A percentile compares a stretch with the other conserved stretches of the same genome.
These are phyloP conservation scores for Diadema setosum DNA, from an alignment of 35 echinoderm and acorn worm genomes.

Conservation along the genomic window DNA sequence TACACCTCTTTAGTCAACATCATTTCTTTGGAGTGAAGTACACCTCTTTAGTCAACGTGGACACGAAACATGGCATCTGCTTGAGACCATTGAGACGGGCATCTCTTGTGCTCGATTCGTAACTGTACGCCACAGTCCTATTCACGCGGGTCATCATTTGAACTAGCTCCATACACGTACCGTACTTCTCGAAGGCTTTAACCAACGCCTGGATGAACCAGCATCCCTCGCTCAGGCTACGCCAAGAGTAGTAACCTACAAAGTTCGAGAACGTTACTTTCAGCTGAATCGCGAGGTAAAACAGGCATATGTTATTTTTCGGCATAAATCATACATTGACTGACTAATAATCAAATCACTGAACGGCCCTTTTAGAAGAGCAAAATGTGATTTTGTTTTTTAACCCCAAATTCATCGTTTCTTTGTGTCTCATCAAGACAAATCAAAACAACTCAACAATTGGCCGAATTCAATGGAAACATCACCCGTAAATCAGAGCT, in stretches of 20 bases:
- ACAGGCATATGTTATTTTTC: too few relatives aligned
- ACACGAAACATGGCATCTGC: slow-evolving; percentile 94
- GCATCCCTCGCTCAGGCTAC: slow-evolving; percentile 74
- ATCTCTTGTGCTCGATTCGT: slow-evolving; percentile 65
- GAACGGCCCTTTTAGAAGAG: too few relatives aligned
- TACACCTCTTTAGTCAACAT: slow-evolving; percentile 73
- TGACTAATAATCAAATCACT: too few relatives aligned
- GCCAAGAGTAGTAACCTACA: slow-evolving; percentile 90
- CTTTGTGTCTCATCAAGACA: too few relatives aligned
- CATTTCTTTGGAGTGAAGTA: slow-evolving; percentile 69
- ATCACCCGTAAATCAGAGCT: too few relatives aligned
- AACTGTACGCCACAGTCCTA: slow-evolving; percentile 68
- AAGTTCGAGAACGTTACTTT: too few relatives aligned
- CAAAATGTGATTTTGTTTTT: too few relatives aligned
- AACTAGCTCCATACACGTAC: slow-evolving; percentile 68
- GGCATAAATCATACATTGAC: too few relatives aligned
- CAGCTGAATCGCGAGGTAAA: too few relatives aligned
- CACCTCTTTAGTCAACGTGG: slow-evolving; percentile 87
- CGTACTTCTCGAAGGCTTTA: slow-evolving; percentile 68
- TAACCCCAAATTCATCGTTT: too few relatives aligned
- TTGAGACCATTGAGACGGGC: slow-evolving; percentile 81
- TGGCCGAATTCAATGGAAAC: too few relatives aligned
- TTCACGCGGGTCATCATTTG: slow-evolving; percentile 87
- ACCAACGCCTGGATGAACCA: slow-evolving; percentile 96
- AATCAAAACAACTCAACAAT: too few relatives aligned